phyloP scores from a whole-genome alignment of 2,888 invertebrate genomes.

The Lacanobia oleracea region DNA sequence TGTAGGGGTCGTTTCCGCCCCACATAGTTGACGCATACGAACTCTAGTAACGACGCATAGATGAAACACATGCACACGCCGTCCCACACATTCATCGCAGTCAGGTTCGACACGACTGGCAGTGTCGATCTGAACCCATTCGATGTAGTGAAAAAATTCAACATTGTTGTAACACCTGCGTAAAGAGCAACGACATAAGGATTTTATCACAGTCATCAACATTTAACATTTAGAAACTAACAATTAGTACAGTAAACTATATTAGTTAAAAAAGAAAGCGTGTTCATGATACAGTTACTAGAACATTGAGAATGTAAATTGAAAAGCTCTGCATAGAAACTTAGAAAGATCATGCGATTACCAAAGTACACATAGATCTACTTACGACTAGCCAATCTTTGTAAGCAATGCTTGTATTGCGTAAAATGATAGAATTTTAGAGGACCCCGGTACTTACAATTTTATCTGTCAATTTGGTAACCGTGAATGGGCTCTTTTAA shows the following conservation, averaged over 20 bases:
- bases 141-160: slow-evolving; percentile 99
- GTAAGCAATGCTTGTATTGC: slow-evolving; percentile 45
- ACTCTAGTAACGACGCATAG: slow-evolving; percentile 97
- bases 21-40: slow-evolving; percentile 98
- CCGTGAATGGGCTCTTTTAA: slow-evolving; percentile 19
- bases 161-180: slow-evolving; percentile 98
- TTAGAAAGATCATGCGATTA: slow-evolving; percentile 49
- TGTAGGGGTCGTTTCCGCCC: slow-evolving; percentile 97
- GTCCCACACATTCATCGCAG: slow-evolving; percentile 99
- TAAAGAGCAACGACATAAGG: slow-evolving; percentile 66
- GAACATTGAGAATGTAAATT: slow-evolving; percentile 52
- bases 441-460: slow-evolving; percentile 41
- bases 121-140: slow-evolving; percentile 97
- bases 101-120: slow-evolving; percentile 98
- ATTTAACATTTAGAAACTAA: slow-evolving; percentile 7
- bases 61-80: slow-evolving; percentile 99
- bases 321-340: slow-evolving; percentile 50
- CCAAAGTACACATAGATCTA: slow-evolving; percentile 46
- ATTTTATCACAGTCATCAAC: slow-evolving; percentile 5
- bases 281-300: slow-evolving; percentile 54
- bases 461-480: slow-evolving; percentile 31
- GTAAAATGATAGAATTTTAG: slow-evolving; percentile 15
- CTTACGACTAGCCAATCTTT: slow-evolving; percentile 54
- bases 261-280: slow-evolving; percentile 56
- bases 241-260: slow-evolving; percentile 17